Evolutionary conservation across 2,797 vertebrate genomes (phyloP).

Genomic region (Crenuchus spilurus): DNA sequence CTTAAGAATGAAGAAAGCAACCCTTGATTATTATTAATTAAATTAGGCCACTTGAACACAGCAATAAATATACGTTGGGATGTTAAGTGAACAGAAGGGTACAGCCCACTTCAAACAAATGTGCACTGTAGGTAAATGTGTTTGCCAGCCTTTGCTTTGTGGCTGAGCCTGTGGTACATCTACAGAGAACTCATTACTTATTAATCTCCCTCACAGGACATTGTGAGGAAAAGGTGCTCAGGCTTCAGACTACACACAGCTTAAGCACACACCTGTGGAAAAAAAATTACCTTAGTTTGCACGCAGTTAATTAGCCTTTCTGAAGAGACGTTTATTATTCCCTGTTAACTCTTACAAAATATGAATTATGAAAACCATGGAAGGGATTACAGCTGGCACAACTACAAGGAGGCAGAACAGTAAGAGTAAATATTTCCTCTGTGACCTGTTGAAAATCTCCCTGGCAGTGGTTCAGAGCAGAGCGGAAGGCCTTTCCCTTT

Average conservation of each 20-base stretch:
- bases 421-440: not conserved
- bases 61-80: slow-evolving; percentile 63
- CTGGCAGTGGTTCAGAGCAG: not conserved
- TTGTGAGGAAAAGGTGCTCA: not conserved
- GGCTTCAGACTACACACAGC: not conserved
- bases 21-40: slow-evolving; percentile 76
- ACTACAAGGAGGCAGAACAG: not conserved
- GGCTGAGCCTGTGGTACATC: not conserved
- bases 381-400: not conserved
- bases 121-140: not conserved
- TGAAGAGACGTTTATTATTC: slow-evolving; percentile 16
- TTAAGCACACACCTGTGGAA: slow-evolving; percentile 30
- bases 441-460: not conserved
- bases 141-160: not conserved
- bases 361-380: slow-evolving; percentile 9
- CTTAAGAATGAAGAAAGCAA: slow-evolving; percentile 65
- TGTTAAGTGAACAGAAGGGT: slow-evolving; percentile 55
- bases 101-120: slow-evolving; percentile 26
- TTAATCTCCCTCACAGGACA: slow-evolving; percentile 32
- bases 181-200: not conserved
- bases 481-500: too few relatives aligned
- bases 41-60: slow-evolving; percentile 70
- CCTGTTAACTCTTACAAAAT: slow-evolving; percentile 18
- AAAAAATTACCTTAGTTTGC: slow-evolving; percentile 12
- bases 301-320: slow-evolving; percentile 39